Evolutionary conservation across 2,888 invertebrate species (phyloP).

Genomic region (Sicus ferrugineus): DNA sequence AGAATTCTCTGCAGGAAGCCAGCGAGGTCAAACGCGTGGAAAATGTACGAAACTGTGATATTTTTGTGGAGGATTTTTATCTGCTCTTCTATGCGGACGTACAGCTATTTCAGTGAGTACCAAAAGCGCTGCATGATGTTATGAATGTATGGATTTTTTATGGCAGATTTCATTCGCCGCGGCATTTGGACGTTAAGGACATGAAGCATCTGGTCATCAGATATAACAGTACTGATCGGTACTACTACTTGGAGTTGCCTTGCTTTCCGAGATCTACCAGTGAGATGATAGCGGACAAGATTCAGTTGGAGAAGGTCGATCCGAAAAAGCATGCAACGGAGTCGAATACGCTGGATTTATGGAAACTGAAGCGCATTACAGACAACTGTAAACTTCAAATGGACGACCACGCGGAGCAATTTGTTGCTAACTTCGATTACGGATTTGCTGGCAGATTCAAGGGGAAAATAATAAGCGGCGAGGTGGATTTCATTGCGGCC

Average conservation of each 20-base stretch:
- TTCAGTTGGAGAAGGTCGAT: slow-evolving; percentile 42
- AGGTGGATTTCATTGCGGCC: slow-evolving; percentile 40
- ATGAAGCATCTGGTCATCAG: slow-evolving; percentile 54
- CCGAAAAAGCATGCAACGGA: slow-evolving; percentile 42
- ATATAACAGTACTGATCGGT: slow-evolving; percentile 48
- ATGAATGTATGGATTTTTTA: neutral
- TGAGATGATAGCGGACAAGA: slow-evolving; percentile 34
- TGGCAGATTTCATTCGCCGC: slow-evolving; percentile 53
- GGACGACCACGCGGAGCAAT: slow-evolving; percentile 49
- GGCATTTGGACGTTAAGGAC: slow-evolving; percentile 55
- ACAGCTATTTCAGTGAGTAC: slow-evolving; percentile 51
- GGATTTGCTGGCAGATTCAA: slow-evolving; percentile 54
- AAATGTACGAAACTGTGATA: slow-evolving; percentile 56
- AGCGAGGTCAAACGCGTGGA: slow-evolving; percentile 46
- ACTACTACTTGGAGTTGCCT: slow-evolving; percentile 47
- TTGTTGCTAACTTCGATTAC: slow-evolving; percentile 53
- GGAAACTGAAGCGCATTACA: slow-evolving; percentile 56
- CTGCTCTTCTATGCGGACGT: slow-evolving; percentile 57
- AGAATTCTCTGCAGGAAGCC: neutral
- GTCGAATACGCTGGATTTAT: slow-evolving; percentile 43
- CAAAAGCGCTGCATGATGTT: neutral
- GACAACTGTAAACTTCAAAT: slow-evolving; percentile 56
- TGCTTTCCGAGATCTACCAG: slow-evolving; percentile 48
- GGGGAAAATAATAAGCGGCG: slow-evolving; percentile 47
- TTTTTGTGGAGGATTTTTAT: slow-evolving; percentile 57